phyloP scores from a whole-genome alignment of 1,140 invertebrate genomes.

The Magallana angulata region DNA sequence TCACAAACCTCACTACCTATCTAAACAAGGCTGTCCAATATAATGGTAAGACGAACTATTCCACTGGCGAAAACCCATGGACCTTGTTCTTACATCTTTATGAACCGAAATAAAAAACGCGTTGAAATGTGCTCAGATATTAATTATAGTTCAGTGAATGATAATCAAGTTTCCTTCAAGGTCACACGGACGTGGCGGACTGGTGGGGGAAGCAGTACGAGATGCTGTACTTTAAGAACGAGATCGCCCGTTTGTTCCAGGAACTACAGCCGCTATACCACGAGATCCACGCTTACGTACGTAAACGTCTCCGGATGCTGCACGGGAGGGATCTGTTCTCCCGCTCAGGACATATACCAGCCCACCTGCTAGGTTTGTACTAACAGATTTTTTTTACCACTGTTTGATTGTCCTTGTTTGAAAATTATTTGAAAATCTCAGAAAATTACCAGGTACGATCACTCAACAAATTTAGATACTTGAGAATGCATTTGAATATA shows the following conservation, averaged over 20 bases:
- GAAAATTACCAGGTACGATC: no score
- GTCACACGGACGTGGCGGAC: constrained; percentile 65
- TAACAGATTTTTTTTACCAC: no score
- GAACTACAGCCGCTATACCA: constrained; percentile 92
- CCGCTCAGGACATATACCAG: constrained; percentile 76
- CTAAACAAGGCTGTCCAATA: constrained; percentile 88
- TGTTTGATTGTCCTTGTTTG: no score
- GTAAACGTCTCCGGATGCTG: constrained; percentile 87
- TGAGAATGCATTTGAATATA: no score
- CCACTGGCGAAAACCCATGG: no score
- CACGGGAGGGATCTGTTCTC: constrained; percentile 75
- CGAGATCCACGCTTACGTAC: constrained; percentile 92
- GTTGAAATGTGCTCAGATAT: no score
- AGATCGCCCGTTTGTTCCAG: constrained; percentile 89
- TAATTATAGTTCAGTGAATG: no score
- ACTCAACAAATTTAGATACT: no score
- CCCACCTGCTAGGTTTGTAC: constrained; percentile 63
- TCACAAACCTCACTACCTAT: constrained; percentile 87
- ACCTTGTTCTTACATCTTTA: no score
- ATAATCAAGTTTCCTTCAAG: constrained; percentile 27
- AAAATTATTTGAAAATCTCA: no score
- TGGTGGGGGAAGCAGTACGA: constrained; percentile 74
- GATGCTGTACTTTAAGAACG: constrained; percentile 80
- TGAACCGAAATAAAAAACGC: no score
- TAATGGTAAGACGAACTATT: constrained; percentile 83